Evolutionary conservation across 2,888 invertebrate genomes (phyloP), one percentile per base, ranked within the genome.

Genomic region (Polylopha cassiicola): DNA sequence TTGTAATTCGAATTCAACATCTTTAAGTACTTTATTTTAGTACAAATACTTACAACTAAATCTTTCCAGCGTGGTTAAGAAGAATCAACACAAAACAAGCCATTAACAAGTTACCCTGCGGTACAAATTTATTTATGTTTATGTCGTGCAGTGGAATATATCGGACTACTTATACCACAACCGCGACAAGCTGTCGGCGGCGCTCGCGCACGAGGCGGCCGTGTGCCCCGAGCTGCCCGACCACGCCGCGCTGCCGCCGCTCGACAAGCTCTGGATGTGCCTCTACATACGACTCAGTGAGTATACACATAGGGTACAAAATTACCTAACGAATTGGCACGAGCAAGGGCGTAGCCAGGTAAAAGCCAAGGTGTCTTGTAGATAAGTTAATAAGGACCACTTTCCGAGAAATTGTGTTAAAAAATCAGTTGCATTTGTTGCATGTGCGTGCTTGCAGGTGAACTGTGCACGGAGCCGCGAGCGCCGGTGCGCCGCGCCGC

Each of bases 131-230:
- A 13, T 23, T 8, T 26, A 27, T 15, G 5, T 38, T 39, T 37
- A 29, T 36, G 48, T 52, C 86, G n/a, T 88, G 17, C 85, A 97
- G 97, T 99, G 98, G 99, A 99, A 98, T 73, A 97, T 99, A 61
- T 97, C 98, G 0, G 99, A 99, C 82, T 98, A 97, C 72, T 92
- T 98, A 61, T 97, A 94, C 85, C 97, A 98, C 88, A 97, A 97
- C 73, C 93, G 95, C 62, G 94, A 95, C 53, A 93, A 93, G 74
- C 76, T 95, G 27, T 90, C 90, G 57, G 88, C 89, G 37, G 91
- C 92, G 10, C 80, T 95, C 44, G 89, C 90, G 16, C 91, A 89
- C 55, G 94, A 95, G 62, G 84, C 88, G 4, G 88, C 90, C n/a
- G 91, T 93, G 17, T 90, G 93, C 53, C 95, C 94, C 1, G 94